Conservation (phyloP, 1,140 invertebrate species). For the Gyrodactylus bullatarudis region DNA sequence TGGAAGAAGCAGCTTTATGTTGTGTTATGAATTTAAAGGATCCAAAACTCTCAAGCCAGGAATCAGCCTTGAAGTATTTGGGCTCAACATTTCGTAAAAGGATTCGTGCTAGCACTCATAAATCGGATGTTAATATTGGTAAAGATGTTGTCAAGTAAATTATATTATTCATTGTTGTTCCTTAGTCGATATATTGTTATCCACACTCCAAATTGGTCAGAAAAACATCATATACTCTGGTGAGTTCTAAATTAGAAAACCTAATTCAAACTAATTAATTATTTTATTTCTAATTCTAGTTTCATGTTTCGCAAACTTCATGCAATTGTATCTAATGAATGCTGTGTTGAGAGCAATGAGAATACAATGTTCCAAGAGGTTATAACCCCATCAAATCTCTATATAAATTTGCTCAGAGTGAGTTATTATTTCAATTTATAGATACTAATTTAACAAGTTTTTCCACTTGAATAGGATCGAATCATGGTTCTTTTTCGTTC, state of each 20-base stretch:
- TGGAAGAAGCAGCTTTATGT: neutral
- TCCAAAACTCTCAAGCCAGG: neutral
- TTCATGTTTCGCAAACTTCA: constrained; percentile 3
- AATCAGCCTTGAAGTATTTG: neutral
- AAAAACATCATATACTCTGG: neutral
- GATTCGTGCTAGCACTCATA: neutral
- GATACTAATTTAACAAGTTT: neutral
- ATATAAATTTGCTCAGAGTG: neutral
- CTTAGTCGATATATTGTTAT: neutral
- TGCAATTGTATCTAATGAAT: neutral
- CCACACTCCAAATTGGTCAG: neutral
- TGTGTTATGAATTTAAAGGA: neutral
- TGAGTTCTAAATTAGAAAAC: neutral
- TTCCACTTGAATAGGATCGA: neutral
- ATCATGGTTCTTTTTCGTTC: neutral
- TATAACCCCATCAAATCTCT: neutral
- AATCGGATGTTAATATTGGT: neutral
- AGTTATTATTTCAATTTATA: neutral
- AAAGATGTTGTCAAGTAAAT: neutral
- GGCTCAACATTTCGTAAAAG: neutral
- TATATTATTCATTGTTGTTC: neutral
- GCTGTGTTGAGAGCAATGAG: neutral
- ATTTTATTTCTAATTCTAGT: neutral
- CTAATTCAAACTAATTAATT: neutral
- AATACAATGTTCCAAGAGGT: constrained; percentile 3